Evolutionary conservation across 2,888 invertebrate species (phyloP), one percentile per base, ranked within the genome.

Genomic region (Beris chalybata): DNA sequence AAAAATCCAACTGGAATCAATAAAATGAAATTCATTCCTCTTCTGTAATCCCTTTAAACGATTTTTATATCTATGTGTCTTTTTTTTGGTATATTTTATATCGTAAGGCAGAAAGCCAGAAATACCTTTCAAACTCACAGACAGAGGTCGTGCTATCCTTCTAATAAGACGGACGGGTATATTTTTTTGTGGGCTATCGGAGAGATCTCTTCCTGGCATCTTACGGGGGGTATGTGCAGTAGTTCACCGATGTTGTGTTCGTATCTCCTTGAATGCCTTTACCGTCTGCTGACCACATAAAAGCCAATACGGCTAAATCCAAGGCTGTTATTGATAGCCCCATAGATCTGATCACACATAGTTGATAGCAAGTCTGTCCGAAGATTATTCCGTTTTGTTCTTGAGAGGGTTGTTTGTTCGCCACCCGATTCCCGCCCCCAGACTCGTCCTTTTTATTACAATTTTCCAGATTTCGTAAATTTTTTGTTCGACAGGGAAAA

Each of bases 201-300:
- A 5, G 6, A 61, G 11, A 52, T 61, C 12, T 52, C 50, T 61
- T 48, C 50, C 48, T 30, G 22, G 3, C 29, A 5, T 12, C 31
- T 11, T 9, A 30, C 30, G 54, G 29, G n/a, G 12, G 30, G 11
- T 32, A 2, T 22, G 22, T 31, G 29, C 54, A 31, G 54, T 12
- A 31, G 54, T 12, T 29, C 53, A 7, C 13, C 15, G 50, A 6
- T 4, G 43, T 13, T 43, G 13, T n/a, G 44, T n/a, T 44, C 9
- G 43, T 50, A 61, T 50, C 50, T 52, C 50, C 61, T 61, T 52
- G 61, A 43, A 61, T 61, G 50, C 61, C 52, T 50, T 61, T 52
- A 52, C 61, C 52, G 61, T 61, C 61, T 61, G 52, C 61, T 61
- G 52, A 61, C 61, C 61, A 61, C 61, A 61, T 61, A 61, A 61